A percentile compares a stretch with the other conserved stretches of the same genome.
These are phyloP conservation scores for Staurois parvus DNA, from an alignment of 2,797 vertebrate genomes.

Conservation along the genomic window DNA sequence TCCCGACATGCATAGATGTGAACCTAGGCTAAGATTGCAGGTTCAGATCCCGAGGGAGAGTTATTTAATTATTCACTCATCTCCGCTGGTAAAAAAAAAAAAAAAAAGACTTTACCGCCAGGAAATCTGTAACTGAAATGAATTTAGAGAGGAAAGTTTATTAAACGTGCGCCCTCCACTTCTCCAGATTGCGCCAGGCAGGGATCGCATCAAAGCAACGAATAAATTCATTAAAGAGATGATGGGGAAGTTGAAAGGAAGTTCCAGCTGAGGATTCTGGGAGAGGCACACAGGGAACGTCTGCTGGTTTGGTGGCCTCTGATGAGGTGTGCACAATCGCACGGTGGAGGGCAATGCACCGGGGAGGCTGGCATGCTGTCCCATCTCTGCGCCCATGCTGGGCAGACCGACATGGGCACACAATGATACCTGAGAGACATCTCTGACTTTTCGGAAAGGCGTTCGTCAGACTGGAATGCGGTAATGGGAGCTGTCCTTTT, in stretches of 20 bases:
- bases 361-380: too few species aligned
- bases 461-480: too few species aligned
- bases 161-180: accelerated
- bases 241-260: slow-evolving; percentile 6
- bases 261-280: slow-evolving; percentile 21
- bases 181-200: not conserved
- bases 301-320: not conserved
- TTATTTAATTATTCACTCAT: not conserved
- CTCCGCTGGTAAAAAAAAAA: not conserved
- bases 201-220: not conserved
- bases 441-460: not conserved
- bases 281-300: not conserved
- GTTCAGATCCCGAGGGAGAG: too few species aligned
- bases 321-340: not conserved
- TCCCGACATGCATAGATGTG: too few species aligned
- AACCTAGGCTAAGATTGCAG: too few species aligned
- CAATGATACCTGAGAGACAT: too few species aligned
- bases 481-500: too few species aligned
- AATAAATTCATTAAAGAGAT: slow-evolving; percentile 56
- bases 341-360: too few species aligned
- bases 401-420: not conserved
- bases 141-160: not conserved
- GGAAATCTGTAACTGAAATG: not conserved
- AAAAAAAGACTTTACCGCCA: not conserved
- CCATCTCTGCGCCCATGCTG: not conserved